Evolutionary conservation across 2,888 invertebrate genomes (phyloP).

Genomic region (Thymelicus lineola): DNA sequence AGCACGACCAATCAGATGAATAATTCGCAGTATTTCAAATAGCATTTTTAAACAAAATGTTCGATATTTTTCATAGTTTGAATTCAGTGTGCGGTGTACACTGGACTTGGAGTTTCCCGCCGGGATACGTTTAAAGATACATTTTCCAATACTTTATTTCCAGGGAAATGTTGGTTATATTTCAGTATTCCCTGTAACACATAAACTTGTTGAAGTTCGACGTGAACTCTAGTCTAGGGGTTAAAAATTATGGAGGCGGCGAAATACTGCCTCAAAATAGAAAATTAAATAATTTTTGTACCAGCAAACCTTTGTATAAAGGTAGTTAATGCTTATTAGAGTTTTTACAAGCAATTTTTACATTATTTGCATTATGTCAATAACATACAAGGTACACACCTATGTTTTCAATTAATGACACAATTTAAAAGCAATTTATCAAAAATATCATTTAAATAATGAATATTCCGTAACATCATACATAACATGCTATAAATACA

Average conservation of each 20-base stretch:
- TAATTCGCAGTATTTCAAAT: background rate
- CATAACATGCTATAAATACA: too few relatives aligned
- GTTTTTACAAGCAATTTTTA: too few relatives aligned
- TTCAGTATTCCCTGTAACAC: constrained; percentile 10
- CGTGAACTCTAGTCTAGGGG: background rate
- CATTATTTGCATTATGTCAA: too few relatives aligned
- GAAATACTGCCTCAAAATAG: background rate
- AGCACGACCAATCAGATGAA: background rate
- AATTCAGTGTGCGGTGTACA: background rate
- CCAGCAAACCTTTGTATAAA: background rate
- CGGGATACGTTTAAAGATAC: constrained; percentile 2
- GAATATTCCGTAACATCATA: too few relatives aligned
- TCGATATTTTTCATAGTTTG: background rate
- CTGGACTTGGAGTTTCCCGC: background rate
- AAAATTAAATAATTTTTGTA: background rate
- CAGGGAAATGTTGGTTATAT: constrained; percentile 9
- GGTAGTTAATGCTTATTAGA: too few relatives aligned
- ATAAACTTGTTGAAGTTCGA: constrained; percentile 8
- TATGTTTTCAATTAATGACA: too few relatives aligned
- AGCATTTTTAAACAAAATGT: background rate
- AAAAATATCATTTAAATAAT: too few relatives aligned
- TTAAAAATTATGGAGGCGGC: background rate
- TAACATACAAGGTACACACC: too few relatives aligned
- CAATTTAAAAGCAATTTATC: too few relatives aligned
- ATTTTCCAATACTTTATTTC: constrained; percentile 15